Evolutionary conservation across 2,797 vertebrate species (phyloP), one percentile per base, ranked within the genome.

Genomic region (Sebastes kiyomatsui): DNA sequence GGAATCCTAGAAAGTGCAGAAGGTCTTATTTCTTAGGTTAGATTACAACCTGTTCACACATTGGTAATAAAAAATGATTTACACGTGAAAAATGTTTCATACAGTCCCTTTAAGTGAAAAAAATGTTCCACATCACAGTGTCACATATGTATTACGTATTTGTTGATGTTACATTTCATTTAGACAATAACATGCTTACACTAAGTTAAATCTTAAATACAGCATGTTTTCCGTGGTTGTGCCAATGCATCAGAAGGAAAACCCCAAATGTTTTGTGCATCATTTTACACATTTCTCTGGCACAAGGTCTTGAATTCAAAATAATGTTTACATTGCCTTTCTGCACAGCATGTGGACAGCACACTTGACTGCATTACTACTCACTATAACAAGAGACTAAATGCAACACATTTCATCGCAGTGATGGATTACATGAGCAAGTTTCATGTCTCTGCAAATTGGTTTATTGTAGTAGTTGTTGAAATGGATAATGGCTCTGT

Each of bases 401-500:
- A 80, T 70, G 60, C 5, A 2, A 73, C 56, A 69, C 20, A 68
- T 60, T 67, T 58, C 14, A 68, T 79, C 14, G 25, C 14, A 20
- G 23, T 70, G 81, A 79, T 76, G 42, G 72, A 79, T 76, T 30
- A 54, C 32, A 27, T 28, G 22, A 14, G 20, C 49, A 71, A 28
- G 65, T 64, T 65, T 32, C 42, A 52, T 68, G 18, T 72, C 38
- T 74, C 42, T 25, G 16, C 13, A 75, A 79, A 74, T 67, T 72
- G 62, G 65, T 68, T 71, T 74, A 38, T 49, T 70, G 49, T 35
- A 5, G 18, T 42, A 8, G 22, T 59, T 61, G 28, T n/a, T 82
- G 68, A 81, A 84, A 73, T 67, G 22, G 23, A 77, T 67, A 61
- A 72, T 54, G 30, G 59, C 54, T 76, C 67, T 75, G 27, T 73